These are phyloP conservation scores for Pseudanteris insignis DNA, from an alignment of 2,888 invertebrate species.

Conservation along the genomic window DNA sequence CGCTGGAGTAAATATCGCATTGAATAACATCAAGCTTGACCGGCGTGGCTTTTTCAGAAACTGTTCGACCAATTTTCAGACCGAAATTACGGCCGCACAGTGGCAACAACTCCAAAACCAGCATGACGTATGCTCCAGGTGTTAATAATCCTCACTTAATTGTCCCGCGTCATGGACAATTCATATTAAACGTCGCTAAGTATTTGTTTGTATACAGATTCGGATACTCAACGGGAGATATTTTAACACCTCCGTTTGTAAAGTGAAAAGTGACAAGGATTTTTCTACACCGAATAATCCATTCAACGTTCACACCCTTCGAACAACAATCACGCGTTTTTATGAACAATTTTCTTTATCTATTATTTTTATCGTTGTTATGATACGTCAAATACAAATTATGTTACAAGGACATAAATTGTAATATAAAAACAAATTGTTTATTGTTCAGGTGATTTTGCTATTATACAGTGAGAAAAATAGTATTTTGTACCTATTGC, in stretches of 20 bases:
- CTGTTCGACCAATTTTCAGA: conserved; percentile 29
- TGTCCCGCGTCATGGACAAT: conserved; percentile 57
- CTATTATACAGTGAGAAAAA: too few relatives aligned
- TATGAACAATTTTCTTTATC: conserved; percentile 4
- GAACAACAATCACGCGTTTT: too few relatives aligned
- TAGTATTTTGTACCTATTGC: too few relatives aligned
- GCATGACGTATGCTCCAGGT: conserved; percentile 62
- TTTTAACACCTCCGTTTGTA: conserved; percentile 49
- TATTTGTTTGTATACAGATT: conserved; percentile 63
- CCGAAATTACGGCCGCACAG: conserved; percentile 27
- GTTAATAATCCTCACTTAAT: conserved; percentile 65
- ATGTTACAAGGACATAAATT: too few relatives aligned
- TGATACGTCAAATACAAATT: too few relatives aligned
- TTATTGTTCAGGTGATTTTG: too few relatives aligned
- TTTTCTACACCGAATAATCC: conserved; percentile 27
- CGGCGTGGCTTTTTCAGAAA: conserved; percentile 43
- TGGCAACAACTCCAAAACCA: conserved; percentile 55
- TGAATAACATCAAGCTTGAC: conserved; percentile 42
- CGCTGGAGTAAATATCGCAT: conserved; percentile 53
- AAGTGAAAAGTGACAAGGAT: conserved; percentile 41
- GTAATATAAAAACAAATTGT: too few relatives aligned
- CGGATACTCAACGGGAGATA: conserved; percentile 48
- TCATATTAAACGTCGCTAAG: conserved; percentile 63
- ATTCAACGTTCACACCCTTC: conserved; percentile 19
- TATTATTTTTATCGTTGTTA: conserved; percentile 2